Evolutionary conservation across 1,140 invertebrate genomes (phyloP).

Genomic region (Anthonomus grandis): DNA sequence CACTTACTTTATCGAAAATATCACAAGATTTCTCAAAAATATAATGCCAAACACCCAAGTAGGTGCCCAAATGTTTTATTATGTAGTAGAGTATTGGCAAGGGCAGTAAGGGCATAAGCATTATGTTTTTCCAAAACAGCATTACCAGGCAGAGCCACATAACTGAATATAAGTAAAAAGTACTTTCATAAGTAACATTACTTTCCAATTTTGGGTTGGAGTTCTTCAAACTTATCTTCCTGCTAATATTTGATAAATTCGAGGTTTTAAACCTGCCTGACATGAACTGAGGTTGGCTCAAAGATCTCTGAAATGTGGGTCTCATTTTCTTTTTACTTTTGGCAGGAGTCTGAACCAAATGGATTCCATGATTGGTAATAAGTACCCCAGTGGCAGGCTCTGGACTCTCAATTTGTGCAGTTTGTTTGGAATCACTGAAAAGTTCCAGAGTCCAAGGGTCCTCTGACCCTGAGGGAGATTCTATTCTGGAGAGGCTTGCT

Average conservation of each 20-base stretch:
- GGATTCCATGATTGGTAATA: constrained; percentile 32
- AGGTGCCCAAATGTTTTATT: constrained; percentile 56
- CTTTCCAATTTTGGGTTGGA: constrained; percentile 27
- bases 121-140: constrained; percentile 68
- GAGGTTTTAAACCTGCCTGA: constrained; percentile 17
- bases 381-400: constrained; percentile 25
- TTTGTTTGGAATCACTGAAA: constrained; percentile 32
- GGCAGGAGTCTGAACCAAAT: constrained; percentile 17
- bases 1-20: constrained; percentile 31
- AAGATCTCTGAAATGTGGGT: constrained; percentile 38
- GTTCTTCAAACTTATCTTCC: constrained; percentile 24
- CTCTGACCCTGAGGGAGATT: too few relatives aligned
- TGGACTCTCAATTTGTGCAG: constrained; percentile 8
- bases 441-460: constrained; percentile 37
- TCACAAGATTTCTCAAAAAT: constrained; percentile 40
- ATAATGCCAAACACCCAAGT: constrained; percentile 52
- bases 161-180: constrained; percentile 62
- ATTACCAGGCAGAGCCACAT: constrained; percentile 67
- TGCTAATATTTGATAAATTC: constrained; percentile 22
- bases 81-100: constrained; percentile 64
- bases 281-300: constrained; percentile 40
- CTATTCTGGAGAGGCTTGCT: neutral
- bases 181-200: constrained; percentile 37
- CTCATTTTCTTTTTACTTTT: constrained; percentile 15
- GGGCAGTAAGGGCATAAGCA: constrained; percentile 64